A percentile compares a stretch with the other conserved stretches of the same genome.
These are phyloP conservation scores for Sisor rabdophorus DNA, from an alignment of 2,113 vertebrate species.

Conservation along the genomic window DNA sequence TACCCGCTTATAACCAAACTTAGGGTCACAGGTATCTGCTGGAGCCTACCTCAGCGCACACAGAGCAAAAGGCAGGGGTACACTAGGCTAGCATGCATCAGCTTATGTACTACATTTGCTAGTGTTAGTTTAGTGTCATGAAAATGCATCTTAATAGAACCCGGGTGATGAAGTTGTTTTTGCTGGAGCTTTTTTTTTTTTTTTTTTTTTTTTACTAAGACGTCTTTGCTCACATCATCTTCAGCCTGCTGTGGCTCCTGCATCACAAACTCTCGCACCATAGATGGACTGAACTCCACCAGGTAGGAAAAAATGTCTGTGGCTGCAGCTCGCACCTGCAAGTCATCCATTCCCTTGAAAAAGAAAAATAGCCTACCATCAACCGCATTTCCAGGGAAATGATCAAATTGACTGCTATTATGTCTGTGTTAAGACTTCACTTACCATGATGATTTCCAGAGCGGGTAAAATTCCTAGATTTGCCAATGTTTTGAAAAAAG, in stretches of 20 bases:
- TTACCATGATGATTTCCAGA: slow-evolving; percentile 97
- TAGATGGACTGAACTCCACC: slow-evolving; percentile 98
- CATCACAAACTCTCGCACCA: slow-evolving; percentile 99
- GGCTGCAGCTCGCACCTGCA: slow-evolving; percentile 94
- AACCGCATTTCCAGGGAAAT: background rate
- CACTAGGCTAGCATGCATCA: background rate
- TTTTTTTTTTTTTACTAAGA: too few relatives aligned
- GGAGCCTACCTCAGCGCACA: too few relatives aligned
- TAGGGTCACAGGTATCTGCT: too few relatives aligned
- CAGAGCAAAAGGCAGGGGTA: too few relatives aligned
- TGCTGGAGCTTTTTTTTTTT: background rate
- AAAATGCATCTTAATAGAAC: background rate
- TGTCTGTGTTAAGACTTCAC: slow-evolving; percentile 28
- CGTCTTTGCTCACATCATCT: slow-evolving; percentile 82
- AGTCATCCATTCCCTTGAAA: slow-evolving; percentile 91
- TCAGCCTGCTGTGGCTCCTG: slow-evolving; percentile 97
- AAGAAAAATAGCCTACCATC: background rate
- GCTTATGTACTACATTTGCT: background rate
- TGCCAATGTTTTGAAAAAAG: slow-evolving; percentile 96
- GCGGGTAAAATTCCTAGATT: slow-evolving; percentile 95
- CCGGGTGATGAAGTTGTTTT: background rate
- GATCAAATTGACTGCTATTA: background rate
- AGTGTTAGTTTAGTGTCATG: background rate
- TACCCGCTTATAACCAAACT: too few relatives aligned
- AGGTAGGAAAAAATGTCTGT: slow-evolving; percentile 99